Conservation (phyloP, 2,888 invertebrate species). For the Eupithecia vulgata region DNA sequence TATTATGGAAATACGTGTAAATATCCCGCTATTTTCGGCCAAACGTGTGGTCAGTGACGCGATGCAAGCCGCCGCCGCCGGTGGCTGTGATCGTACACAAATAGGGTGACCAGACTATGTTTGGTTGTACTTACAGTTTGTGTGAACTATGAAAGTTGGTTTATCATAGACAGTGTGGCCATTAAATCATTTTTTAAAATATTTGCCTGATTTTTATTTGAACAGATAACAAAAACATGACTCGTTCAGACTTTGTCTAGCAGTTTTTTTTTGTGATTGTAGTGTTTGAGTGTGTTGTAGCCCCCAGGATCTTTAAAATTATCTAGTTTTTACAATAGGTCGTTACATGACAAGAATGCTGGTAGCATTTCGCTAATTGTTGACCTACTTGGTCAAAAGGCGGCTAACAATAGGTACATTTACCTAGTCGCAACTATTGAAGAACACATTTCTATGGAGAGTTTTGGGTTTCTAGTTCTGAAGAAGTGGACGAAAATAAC, state of each 20-base stretch:
- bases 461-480: not conserved
- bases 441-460: not conserved
- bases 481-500: not conserved
- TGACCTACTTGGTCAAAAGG: not conserved
- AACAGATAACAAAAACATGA: not conserved
- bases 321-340: not conserved
- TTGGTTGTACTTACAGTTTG: not conserved
- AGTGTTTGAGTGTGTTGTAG: not conserved
- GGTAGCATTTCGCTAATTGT: not conserved
- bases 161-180: not conserved
- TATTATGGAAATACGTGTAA: constrained; percentile 49
- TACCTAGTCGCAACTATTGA: not conserved
- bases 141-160: not conserved
- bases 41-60: constrained; percentile 54
- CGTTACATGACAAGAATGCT: not conserved
- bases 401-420: not conserved
- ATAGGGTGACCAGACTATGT: constrained; percentile 41
- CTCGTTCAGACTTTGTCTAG: not conserved
- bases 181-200: not conserved
- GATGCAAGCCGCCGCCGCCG: constrained; percentile 54
- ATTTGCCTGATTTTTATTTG: not conserved
- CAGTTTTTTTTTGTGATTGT: not conserved
- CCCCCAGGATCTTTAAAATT: not conserved
- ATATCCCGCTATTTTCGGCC: constrained; percentile 48
- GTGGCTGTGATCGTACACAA: constrained; percentile 50